phyloP scores from a whole-genome alignment of 1,140 invertebrate genomes.

The Drosophila sproati region DNA sequence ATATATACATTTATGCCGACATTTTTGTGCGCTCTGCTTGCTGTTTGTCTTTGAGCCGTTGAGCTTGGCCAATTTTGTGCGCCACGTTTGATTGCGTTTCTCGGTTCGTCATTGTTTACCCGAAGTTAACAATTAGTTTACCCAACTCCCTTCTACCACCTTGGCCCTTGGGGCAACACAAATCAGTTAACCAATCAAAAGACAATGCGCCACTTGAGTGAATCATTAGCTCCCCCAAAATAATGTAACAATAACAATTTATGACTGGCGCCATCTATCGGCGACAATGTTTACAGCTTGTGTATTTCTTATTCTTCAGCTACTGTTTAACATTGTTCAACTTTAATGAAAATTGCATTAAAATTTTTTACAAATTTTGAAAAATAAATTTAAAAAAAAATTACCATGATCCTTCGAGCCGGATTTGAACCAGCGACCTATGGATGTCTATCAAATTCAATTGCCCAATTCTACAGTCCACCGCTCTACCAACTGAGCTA shows the following conservation, averaged over 20 bases:
- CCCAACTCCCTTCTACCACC: background rate
- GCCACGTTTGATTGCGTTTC: conserved; percentile 79
- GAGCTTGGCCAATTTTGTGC: conserved; percentile 49
- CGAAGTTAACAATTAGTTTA: conserved; percentile 81
- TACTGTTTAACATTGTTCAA: background rate
- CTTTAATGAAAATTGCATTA: background rate
- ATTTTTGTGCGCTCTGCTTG: conserved; percentile 34
- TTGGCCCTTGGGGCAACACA: conserved; percentile 26
- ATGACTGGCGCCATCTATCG: conserved; percentile 11
- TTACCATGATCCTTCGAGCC: conserved; percentile 87
- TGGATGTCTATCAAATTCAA: conserved; percentile 85
- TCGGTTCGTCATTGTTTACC: conserved; percentile 60
- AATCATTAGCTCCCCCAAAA: conserved; percentile 32
- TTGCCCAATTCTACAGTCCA: conserved; percentile 89
- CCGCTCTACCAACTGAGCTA: conserved; percentile 95
- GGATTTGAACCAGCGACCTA: conserved; percentile 91
- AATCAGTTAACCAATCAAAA: conserved; percentile 73
- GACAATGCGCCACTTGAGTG: conserved; percentile 54
- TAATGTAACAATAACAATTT: conserved; percentile 4
- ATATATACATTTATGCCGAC: conserved; percentile 4
- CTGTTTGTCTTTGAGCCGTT: conserved; percentile 40
- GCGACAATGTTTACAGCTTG: background rate
- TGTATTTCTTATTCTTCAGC: background rate
- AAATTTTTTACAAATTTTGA: background rate
- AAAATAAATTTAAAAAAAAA: conserved; percentile 5